Evolutionary conservation across 2,888 invertebrate genomes (phyloP), one percentile per base, ranked within the genome.

Genomic region (Loripinus fragilis): DNA sequence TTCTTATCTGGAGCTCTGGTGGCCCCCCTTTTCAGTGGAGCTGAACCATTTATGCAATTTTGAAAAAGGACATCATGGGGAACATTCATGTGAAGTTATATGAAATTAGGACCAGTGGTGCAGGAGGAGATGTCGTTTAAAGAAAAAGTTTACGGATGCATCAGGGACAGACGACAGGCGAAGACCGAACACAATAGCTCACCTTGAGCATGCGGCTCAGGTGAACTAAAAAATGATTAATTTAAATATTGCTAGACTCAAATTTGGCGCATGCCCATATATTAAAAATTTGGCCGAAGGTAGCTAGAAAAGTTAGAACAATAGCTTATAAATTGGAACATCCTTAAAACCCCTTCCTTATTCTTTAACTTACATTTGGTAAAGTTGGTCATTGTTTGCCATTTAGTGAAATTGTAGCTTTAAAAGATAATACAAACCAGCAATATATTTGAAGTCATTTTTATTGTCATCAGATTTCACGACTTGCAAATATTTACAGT

Each of bases 391-490:
- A 12, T n/a, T 50, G 8, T 50, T 50, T 50, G 50, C 50, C 10
- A 50, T 50, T 50, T 50, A 50, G 50, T 50, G 50, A 50, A 50
- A 50, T 10, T 50, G 50, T 50, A 23, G 50, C 50, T n/a, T 50
- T 10, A 50, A 50, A 7, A 7, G 50, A 50, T 50, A 50, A 50
- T n/a, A 50, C n/a, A 20, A 50, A 50, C 50, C 50, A n/a, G 50
- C 8, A 50, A n/a, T 50, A n/a, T n/a, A 50, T 15, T 50, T 10
- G 15, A 50, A 50, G 23, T 15, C 20, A 50, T 50, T 50, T 50
- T 50, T 15, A 50, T 50, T 50, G 50, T 50, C 50, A 50, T 50
- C 50, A 50, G 50, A 50, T 50, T 50, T 50, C 50, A n/a, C 50
- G 50, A 50, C 50, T 50, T 50, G n/a, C 20, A 5, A 50, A 50